A percentile compares a stretch with the other conserved stretches of the same genome.
Evolutionary conservation across 1,140 invertebrate genomes (phyloP).

Genomic region (Charaxes varanes): DNA sequence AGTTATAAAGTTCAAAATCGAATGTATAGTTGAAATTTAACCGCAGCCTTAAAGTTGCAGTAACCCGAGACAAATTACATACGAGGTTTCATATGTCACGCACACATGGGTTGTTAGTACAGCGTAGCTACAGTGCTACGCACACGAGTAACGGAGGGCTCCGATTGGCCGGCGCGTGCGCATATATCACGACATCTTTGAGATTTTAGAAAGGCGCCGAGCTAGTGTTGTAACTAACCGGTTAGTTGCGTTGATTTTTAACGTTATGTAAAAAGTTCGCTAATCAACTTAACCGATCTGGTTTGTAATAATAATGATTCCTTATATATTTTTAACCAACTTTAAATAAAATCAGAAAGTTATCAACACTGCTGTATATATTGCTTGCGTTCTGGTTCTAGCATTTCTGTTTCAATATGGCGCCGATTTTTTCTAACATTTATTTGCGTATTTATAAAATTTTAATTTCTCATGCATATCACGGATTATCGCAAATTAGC

Average conservation of each 20-base stretch:
- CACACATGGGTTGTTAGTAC: conserved; percentile 26
- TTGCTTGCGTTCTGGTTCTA: no score
- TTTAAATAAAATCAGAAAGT: no score
- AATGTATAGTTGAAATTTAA: conserved; percentile 1
- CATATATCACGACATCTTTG: conserved; percentile 58
- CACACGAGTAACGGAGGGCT: conserved; percentile 19
- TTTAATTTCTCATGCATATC: no score
- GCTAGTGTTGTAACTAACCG: conserved; percentile 33
- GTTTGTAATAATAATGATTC: conserved; percentile 20
- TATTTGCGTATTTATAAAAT: no score
- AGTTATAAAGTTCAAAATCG: conserved; percentile 26
- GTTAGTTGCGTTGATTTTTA: conserved; percentile 29
- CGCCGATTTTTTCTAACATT: no score
- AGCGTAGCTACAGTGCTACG: conserved; percentile 21
- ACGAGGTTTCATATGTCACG: conserved; percentile 38
- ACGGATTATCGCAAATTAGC: no score
- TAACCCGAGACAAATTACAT: conserved; percentile 40
- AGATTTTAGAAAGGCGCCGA: conserved; percentile 64
- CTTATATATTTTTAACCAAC: no score
- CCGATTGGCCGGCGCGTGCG: conserved; percentile 41
- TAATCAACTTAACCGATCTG: conserved; percentile 30
- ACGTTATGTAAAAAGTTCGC: conserved; percentile 37
- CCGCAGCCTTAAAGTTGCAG: conserved; percentile 18
- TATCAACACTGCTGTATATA: no score
- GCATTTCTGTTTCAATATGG: no score